A percentile compares a stretch with the other conserved stretches of the same genome.
phyloP scores from a whole-genome alignment of 2,888 invertebrate genomes.

The Macropis europaea region DNA sequence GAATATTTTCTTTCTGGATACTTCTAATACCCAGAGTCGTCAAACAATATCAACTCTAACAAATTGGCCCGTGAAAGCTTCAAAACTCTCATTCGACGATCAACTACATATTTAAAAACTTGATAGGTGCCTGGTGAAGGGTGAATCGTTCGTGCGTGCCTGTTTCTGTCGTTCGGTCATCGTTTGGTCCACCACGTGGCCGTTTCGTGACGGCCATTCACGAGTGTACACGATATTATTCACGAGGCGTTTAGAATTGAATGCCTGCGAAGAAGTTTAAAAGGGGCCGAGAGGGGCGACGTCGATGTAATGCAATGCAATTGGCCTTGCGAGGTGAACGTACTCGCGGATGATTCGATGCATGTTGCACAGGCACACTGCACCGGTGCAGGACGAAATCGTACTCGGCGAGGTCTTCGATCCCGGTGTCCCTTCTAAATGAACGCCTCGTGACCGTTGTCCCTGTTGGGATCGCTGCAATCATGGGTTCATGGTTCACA shows the following conservation, averaged over 20 bases:
- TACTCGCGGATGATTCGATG: slow-evolving; percentile 67
- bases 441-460: background rate
- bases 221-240: slow-evolving; percentile 55
- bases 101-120: no score
- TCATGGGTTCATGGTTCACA: no score
- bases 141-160: no score
- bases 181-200: slow-evolving; percentile 53
- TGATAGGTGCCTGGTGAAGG: no score
- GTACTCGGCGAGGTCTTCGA: slow-evolving; percentile 37
- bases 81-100: no score
- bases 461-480: no score
- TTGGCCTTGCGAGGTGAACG: slow-evolving; percentile 71
- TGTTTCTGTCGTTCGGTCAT: slow-evolving; percentile 26
- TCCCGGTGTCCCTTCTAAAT: slow-evolving; percentile 22
- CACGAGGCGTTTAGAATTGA: slow-evolving; percentile 61
- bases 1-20: no score
- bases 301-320: slow-evolving; percentile 62
- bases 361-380: slow-evolving; percentile 43
- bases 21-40: no score
- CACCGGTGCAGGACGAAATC: slow-evolving; percentile 47
- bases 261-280: slow-evolving; percentile 57
- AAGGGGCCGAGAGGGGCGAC: slow-evolving; percentile 51
- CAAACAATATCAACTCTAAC: no score
- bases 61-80: no score
- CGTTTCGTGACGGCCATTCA: slow-evolving; percentile 54